These are phyloP conservation scores for Meghimatium bilineatum DNA, from an alignment of 2,888 invertebrate genomes.

Conservation along the genomic window DNA sequence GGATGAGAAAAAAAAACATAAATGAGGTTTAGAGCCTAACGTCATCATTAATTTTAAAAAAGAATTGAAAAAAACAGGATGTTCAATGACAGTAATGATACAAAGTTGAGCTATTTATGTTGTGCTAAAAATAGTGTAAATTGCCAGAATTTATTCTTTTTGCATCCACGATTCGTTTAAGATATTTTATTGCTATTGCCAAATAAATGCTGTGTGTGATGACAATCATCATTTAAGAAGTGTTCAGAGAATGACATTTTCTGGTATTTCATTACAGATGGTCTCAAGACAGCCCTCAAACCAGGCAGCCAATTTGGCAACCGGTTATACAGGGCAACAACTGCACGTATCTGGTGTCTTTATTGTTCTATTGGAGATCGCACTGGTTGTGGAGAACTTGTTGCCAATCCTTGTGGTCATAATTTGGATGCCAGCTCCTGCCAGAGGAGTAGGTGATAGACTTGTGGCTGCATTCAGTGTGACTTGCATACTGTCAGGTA, in stretches of 20 bases:
- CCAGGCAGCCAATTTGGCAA: slow-evolving; percentile 5
- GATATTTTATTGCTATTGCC: not conserved
- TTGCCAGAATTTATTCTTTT: not conserved
- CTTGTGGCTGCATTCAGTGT: slow-evolving; percentile 63
- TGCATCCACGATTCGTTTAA: not conserved
- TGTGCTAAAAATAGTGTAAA: not conserved
- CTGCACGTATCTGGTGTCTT: slow-evolving; percentile 61
- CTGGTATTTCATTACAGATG: not conserved
- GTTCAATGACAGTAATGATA: not conserved
- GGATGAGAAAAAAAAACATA: no score
- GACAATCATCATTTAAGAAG: not conserved
- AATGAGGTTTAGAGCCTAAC: no score
- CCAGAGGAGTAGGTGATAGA: slow-evolving; percentile 62
- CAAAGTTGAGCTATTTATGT: not conserved
- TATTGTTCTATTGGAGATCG: slow-evolving; percentile 60
- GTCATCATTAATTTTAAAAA: no score
- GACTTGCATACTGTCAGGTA: slow-evolving; percentile 63
- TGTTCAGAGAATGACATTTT: not conserved
- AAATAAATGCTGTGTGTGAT: not conserved
- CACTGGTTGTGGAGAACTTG: slow-evolving; percentile 62
- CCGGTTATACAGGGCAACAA: slow-evolving; percentile 31
- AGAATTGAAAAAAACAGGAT: not conserved
- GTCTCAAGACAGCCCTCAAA: slow-evolving; percentile 1
- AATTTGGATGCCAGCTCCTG: slow-evolving; percentile 52
- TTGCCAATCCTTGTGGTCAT: slow-evolving; percentile 61